Evolutionary conservation across 2,888 invertebrate genomes (phyloP).

Genomic region (Trisateles emortualis): DNA sequence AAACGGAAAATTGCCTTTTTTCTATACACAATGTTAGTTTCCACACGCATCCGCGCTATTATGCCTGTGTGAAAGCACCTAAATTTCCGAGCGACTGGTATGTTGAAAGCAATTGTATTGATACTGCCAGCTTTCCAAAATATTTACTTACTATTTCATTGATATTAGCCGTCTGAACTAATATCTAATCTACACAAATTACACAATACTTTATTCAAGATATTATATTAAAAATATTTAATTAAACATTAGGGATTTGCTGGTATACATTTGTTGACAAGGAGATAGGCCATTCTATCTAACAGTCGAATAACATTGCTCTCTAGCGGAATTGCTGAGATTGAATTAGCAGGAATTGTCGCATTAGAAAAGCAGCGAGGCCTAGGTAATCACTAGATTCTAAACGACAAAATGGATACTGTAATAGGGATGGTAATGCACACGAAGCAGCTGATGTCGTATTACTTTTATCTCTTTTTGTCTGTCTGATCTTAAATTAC

Average conservation of each 20-base stretch:
- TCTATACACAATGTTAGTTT: slow-evolving; percentile 43
- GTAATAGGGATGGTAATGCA: not conserved
- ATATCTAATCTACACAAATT: not conserved
- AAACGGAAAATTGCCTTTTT: slow-evolving; percentile 44
- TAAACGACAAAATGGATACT: not conserved
- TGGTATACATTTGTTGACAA: not conserved
- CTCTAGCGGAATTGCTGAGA: not conserved
- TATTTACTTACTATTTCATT: not conserved
- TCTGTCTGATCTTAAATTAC: too few species aligned
- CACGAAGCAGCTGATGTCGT: not conserved
- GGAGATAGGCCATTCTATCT: not conserved
- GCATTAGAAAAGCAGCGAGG: not conserved
- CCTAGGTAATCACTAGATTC: not conserved
- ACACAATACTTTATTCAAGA: not conserved
- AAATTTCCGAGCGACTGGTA: slow-evolving; percentile 52
- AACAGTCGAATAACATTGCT: not conserved
- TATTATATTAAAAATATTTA: not conserved
- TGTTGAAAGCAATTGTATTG: slow-evolving; percentile 61
- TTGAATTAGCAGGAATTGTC: slow-evolving; percentile 1
- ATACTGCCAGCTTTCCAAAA: slow-evolving; percentile 16
- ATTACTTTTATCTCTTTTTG: not conserved
- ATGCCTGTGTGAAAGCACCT: slow-evolving; percentile 48
- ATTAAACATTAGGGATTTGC: not conserved
- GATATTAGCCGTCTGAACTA: slow-evolving; percentile 1
- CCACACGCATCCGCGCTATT: slow-evolving; percentile 47